A percentile compares a stretch with the other conserved stretches of the same genome.
Evolutionary conservation across 2,888 invertebrate species (phyloP).

Genomic region (Pseudococcus viburni): DNA sequence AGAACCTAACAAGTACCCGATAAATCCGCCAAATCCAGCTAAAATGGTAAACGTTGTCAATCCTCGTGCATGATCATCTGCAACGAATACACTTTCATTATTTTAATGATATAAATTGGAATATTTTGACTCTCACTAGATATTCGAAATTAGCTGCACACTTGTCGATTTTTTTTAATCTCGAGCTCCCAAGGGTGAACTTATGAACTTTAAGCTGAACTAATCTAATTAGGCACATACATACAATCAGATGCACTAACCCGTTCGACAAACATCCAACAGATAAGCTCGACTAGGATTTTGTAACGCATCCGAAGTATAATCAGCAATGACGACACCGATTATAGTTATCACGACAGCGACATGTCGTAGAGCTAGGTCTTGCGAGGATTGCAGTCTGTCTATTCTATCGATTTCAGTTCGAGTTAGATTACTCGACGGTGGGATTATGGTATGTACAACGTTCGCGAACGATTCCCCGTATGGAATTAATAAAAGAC

Average conservation of each 20-base stretch:
- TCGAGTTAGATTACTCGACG: background rate
- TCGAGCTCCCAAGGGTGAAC: background rate
- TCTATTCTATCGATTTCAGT: background rate
- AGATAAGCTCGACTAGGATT: slow-evolving; percentile 94
- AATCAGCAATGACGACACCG: slow-evolving; percentile 93
- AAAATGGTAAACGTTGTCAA: slow-evolving; percentile 96
- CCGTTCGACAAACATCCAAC: slow-evolving; percentile 90
- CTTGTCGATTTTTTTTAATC: background rate
- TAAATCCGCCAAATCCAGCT: slow-evolving; percentile 95
- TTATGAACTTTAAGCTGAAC: background rate
- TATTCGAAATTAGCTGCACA: no score
- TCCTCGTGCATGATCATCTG: slow-evolving; percentile 93
- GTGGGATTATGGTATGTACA: background rate
- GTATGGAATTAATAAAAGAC: slow-evolving; percentile 58
- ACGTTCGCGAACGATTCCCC: slow-evolving; percentile 54
- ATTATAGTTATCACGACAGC: slow-evolving; percentile 94
- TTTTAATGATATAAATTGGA: background rate
- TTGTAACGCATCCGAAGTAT: slow-evolving; percentile 97
- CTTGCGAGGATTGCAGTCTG: background rate
- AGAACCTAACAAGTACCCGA: slow-evolving; percentile 93
- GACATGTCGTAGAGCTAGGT: slow-evolving; percentile 75
- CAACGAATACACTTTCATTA: background rate
- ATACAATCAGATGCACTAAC: slow-evolving; percentile 71
- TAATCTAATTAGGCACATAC: background rate
- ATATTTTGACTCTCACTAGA: background rate